Evolutionary conservation across 2,797 vertebrate species (phyloP).

Genomic region (Enteromius argenteus): DNA sequence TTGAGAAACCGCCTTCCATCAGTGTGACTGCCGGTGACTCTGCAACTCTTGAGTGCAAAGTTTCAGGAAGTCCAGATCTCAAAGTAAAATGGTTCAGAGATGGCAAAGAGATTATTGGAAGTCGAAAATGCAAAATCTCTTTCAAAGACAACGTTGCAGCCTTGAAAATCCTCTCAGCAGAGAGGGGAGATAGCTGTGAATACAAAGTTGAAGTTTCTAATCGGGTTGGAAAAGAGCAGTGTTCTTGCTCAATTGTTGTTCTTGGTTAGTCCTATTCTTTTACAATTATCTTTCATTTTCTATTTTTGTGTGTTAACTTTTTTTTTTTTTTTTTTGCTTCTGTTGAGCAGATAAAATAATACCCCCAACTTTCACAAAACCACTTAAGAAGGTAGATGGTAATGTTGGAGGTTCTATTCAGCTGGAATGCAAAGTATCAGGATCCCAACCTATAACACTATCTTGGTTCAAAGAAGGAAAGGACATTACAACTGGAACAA

Average conservation of each 20-base stretch:
- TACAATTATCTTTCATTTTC: slow-evolving; percentile 27
- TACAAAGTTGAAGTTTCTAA: slow-evolving; percentile 95
- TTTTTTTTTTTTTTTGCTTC: slow-evolving; percentile 65
- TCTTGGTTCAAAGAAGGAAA: slow-evolving; percentile 94
- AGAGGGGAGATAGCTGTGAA: slow-evolving; percentile 90
- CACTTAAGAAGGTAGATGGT: slow-evolving; percentile 90
- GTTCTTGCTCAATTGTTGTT: slow-evolving; percentile 89
- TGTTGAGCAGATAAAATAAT: slow-evolving; percentile 92
- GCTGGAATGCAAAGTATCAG: slow-evolving; percentile 93
- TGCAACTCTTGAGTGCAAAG: slow-evolving; percentile 90
- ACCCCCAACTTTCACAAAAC: slow-evolving; percentile 93
- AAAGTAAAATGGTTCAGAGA: slow-evolving; percentile 97
- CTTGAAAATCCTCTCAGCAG: slow-evolving; percentile 91
- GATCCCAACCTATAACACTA: slow-evolving; percentile 93
- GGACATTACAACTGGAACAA: slow-evolving; percentile 83
- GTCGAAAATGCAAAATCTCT: slow-evolving; percentile 94
- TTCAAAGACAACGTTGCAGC: slow-evolving; percentile 91
- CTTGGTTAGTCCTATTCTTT: slow-evolving; percentile 84
- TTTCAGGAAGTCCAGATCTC: slow-evolving; percentile 93
- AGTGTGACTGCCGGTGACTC: slow-evolving; percentile 95
- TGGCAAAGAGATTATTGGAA: slow-evolving; percentile 88
- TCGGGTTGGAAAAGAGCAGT: slow-evolving; percentile 92
- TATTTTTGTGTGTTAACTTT: background rate
- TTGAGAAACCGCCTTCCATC: slow-evolving; percentile 92
- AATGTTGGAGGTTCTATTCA: slow-evolving; percentile 79